Evolutionary conservation across 2,113 vertebrate species (phyloP), one percentile per base, ranked within the genome.

Genomic region (Bothrops jararaca): DNA sequence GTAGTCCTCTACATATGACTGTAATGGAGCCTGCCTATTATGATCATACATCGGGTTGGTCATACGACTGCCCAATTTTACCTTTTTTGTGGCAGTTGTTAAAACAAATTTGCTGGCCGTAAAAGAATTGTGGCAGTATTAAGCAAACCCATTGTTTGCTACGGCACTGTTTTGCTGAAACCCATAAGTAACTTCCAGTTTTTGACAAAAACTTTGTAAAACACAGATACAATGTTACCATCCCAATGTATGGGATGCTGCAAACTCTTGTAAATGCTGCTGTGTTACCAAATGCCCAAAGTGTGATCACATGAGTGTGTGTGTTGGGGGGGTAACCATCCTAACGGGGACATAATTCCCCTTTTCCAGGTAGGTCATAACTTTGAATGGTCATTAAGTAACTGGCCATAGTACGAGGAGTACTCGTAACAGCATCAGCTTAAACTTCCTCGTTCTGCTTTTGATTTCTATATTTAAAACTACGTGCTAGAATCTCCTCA

Each of bases 391-490:
- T 18, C 13, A 1, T 69, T 69, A 69, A 18, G 13, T 69, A n/a
- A 69, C 29, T 69, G 4, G 13, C 64, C 13, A 69, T 34, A 34
- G 34, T 29, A 15, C 0, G 5, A 69, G 64, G 29, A 69, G 1
- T 69, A 69, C 29, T 5, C 34, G 4, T 34, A 74, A 54, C n/a
- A 42, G 29, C 12, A 20, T 26, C 9, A 56, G 24, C 86, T 24
- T 39, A 13, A 42, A 20, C 6, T 54, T 90, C 89, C 3, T 0
- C 0, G 1, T n/a, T 0, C 34, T 11, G 90, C 24, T 89, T 74
- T 34, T 86, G 6, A 92, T 60, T 57, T 95, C n/a, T 39, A 22
- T 12, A 91, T 26, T 34, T 90, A 93, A 93, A 91, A 42, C 23
- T 69, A 91, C 1, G 2, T 45, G 80, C 85, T 64, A 48, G 3